Base-by-base conservation (phyloP, 2,113 vertebrate genomes). In the Thymallus thymallus region DNA sequence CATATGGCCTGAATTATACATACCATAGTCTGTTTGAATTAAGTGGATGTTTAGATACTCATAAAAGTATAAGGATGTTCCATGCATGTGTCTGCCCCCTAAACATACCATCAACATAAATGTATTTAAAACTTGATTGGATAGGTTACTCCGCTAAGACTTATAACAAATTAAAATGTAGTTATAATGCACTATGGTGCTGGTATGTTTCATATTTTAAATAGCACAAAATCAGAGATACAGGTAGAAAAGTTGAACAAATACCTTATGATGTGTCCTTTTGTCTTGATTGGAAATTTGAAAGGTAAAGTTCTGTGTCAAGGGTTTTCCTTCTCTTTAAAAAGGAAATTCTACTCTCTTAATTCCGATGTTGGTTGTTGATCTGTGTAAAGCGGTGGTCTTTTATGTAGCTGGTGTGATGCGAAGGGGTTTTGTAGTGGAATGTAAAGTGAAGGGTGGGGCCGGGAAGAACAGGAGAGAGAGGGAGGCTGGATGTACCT, bases 371-470 rank as follows among this genome's bases (percentile, higher is more conserved):
- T 4, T 75, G 69, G 75, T 83, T 73, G 62, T 65, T 35, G 30
- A 62, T 78, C 60, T 58, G 32, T 24, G n/a, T 68, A 41, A 7
- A 41, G 29, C 66, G 22, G n/a, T 14, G 20, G 35, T 70, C 30
- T 60, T 35, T 45, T 73, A 9, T 68, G 62, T 16, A 23, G 26
- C 35, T 32, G 2, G 32, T 35, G 58, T 3, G 7, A 22, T 23
- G 6, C 45, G 69, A 76, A n/a, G 68, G 77, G 51, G 63, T 82
- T 88, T 85, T 93, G 80, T 88, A 86, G 76, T 78, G 76, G 87
- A 90, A 90, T 89, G 77, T 76, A 68, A 84, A 70, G 69, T 72
- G 41, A 29, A 69, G 86, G 87, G 86, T 75, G 86, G 79, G 76
- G 88, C 71, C 24, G 5, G 10, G 55, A 41, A 0, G 2, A 13